Evolutionary conservation across 2,113 vertebrate species (phyloP).

Genomic region (Chrysochloris asiatica): DNA sequence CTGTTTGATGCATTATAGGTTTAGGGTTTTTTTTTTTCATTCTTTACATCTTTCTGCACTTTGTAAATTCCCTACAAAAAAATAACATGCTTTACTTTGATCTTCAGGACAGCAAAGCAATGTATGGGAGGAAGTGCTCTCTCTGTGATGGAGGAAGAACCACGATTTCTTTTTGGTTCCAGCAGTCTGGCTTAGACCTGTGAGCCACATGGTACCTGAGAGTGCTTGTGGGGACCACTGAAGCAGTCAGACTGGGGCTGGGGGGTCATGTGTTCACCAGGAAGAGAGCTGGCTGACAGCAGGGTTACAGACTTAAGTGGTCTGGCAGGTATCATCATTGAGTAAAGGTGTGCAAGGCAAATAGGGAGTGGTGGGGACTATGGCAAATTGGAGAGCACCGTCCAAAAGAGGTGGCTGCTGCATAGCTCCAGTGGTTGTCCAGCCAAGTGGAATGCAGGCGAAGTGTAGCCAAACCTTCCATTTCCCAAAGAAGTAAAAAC

Average conservation of each 20-base stretch:
- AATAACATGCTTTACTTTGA: slow-evolving; percentile 56
- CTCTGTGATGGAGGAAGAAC: background rate
- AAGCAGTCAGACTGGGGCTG: background rate
- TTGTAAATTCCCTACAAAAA: slow-evolving; percentile 35
- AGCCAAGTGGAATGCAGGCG: background rate
- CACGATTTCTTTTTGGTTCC: background rate
- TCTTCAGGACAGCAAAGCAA: slow-evolving; percentile 58
- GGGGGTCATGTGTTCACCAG: background rate
- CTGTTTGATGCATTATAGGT: slow-evolving; percentile 43
- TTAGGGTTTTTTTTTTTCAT: background rate
- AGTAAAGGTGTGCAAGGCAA: background rate
- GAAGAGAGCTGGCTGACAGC: background rate
- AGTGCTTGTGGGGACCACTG: background rate
- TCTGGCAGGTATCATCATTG: background rate
- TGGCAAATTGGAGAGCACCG: background rate
- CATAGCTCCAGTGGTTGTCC: accelerated
- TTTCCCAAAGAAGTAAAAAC: background rate
- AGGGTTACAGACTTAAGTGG: background rate
- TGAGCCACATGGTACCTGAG: background rate
- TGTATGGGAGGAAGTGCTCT: background rate
- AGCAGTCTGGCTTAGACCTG: background rate
- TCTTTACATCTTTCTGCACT: slow-evolving; percentile 58
- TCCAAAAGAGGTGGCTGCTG: background rate
- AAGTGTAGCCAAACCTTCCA: background rate
- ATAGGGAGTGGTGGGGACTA: background rate